These are phyloP conservation scores for Emydoidea blandingii DNA, from an alignment of 2,797 vertebrate species.

Conservation along the genomic window DNA sequence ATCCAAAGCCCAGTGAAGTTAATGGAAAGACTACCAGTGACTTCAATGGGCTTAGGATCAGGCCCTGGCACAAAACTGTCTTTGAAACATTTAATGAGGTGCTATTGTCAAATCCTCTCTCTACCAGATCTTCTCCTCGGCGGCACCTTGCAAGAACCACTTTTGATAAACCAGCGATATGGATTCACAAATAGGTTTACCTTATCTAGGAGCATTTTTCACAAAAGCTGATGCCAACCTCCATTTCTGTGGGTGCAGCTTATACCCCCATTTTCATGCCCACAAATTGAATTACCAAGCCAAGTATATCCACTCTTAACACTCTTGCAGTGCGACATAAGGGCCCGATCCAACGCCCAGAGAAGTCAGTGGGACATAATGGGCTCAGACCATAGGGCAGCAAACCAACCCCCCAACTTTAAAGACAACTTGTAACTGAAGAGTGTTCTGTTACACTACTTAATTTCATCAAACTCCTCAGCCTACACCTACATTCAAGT, in stretches of 20 bases:
- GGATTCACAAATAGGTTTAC: not conserved
- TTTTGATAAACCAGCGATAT: not conserved
- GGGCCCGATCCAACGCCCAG: not conserved
- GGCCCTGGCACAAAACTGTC: not conserved
- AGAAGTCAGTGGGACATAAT: not conserved
- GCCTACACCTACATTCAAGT: not conserved
- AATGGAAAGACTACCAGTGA: not conserved
- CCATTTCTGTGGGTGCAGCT: not conserved
- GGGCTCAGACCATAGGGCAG: fast-evolving
- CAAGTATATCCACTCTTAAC: fast-evolving
- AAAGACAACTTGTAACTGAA: fast-evolving
- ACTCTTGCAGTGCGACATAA: not conserved
- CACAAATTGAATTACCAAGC: fast-evolving
- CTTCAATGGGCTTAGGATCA: not conserved
- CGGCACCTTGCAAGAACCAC: not conserved
- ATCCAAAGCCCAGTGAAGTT: not conserved
- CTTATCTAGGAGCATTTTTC: not conserved
- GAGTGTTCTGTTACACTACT: not conserved
- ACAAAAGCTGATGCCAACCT: not conserved
- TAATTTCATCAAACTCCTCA: not conserved
- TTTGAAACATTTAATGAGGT: not conserved
- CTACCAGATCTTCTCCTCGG: not conserved
- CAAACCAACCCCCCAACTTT: too few species aligned
- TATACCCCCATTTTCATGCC: not conserved
- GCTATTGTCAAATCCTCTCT: not conserved